phyloP scores from a whole-genome alignment of 35 echinoderm and acorn worm genomes.

The Heliocidaris tuberculata region DNA sequence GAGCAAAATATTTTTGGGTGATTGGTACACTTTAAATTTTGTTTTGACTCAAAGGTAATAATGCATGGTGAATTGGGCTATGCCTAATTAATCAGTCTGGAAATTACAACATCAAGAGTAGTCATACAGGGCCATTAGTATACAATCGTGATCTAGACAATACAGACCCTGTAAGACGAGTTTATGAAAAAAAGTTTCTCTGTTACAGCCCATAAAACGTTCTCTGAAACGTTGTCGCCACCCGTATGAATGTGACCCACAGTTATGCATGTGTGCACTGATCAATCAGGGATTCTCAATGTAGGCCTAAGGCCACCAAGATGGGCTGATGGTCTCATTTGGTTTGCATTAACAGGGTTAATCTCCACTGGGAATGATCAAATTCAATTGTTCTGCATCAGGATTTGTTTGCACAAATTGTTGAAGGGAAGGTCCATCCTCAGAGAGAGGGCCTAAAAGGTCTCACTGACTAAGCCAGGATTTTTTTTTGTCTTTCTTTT shows the following conservation, averaged over 20 bases:
- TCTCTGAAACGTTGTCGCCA: not conserved
- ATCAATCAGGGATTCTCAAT: not conserved
- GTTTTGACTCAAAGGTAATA: too few relatives aligned
- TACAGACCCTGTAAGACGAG: too few relatives aligned
- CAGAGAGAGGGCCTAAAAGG: not conserved
- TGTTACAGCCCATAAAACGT: not conserved
- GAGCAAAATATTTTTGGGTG: too few relatives aligned
- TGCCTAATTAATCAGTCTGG: not conserved
- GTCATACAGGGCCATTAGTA: too few relatives aligned
- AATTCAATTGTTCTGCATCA: constrained; percentile 12
- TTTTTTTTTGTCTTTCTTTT: not conserved
- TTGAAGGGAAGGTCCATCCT: not conserved
- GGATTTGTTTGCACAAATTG: not conserved
- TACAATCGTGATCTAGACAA: too few relatives aligned
- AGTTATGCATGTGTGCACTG: not conserved
- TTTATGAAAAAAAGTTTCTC: too few relatives aligned
- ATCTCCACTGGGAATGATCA: not conserved
- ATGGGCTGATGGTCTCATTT: not conserved
- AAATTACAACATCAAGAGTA: too few relatives aligned
- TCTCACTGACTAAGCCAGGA: not conserved
- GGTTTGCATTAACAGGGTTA: not conserved
- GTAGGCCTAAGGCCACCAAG: not conserved
- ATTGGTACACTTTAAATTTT: too few relatives aligned
- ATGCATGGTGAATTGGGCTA: too few relatives aligned
- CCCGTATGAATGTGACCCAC: not conserved